phyloP scores from a whole-genome alignment of 1,140 invertebrate genomes.

The Drosophila bocqueti region DNA sequence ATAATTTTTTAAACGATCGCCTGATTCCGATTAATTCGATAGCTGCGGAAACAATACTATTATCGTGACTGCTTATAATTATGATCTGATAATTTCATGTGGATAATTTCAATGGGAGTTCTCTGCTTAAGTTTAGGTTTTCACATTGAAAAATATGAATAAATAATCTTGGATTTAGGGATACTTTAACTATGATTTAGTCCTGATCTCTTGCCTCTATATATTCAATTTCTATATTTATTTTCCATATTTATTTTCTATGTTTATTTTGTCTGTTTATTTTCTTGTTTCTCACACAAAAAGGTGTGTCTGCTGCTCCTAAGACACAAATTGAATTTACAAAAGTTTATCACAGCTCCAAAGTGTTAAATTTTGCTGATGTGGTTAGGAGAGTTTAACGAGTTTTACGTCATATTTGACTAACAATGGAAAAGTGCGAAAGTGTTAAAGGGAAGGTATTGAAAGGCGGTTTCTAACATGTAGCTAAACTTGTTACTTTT shows the following conservation, averaged over 20 bases:
- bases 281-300: not conserved
- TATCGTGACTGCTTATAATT: no score
- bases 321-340: conserved; percentile 25
- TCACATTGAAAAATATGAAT: not conserved
- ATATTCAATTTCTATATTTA: no score
- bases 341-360: conserved; percentile 12
- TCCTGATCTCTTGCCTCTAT: no score
- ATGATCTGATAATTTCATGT: no score
- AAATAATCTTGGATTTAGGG: not conserved
- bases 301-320: not conserved
- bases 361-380: conserved; percentile 23
- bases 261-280: not conserved
- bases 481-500: not conserved
- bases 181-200: no score
- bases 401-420: not conserved
- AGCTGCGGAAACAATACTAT: no score
- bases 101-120: no score
- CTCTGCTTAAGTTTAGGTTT: no score
- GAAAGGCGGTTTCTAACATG: not conserved
- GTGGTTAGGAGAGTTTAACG: not conserved
- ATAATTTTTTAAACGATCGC: not conserved
- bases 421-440: not conserved
- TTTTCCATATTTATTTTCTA: not conserved
- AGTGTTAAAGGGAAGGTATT: not conserved
- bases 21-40: no score